These are phyloP conservation scores for Oplegnathus fasciatus DNA, from an alignment of 2,113 vertebrate genomes.

Conservation along the genomic window DNA sequence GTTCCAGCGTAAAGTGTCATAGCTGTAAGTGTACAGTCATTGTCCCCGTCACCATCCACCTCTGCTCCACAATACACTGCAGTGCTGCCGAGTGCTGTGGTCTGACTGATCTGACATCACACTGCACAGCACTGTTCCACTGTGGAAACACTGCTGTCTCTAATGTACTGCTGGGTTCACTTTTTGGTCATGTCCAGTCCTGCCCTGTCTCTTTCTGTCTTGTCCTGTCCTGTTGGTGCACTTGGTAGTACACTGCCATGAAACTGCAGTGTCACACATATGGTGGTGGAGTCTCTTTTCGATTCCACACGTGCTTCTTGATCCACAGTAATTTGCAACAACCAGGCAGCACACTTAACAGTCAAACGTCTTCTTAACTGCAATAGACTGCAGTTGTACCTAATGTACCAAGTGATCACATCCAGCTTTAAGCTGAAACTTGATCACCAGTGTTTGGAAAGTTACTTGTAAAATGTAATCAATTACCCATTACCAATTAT, in stretches of 20 bases:
- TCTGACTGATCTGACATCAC: conserved; percentile 55
- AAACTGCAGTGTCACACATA: background rate
- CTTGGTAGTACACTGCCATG: background rate
- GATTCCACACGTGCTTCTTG: background rate
- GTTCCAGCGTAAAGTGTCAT: conserved; percentile 69
- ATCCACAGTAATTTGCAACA: background rate
- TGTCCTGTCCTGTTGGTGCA: background rate
- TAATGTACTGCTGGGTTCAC: background rate
- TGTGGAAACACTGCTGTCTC: conserved; percentile 53
- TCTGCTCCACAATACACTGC: conserved; percentile 42
- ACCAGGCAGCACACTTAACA: background rate
- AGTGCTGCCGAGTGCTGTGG: conserved; percentile 62
- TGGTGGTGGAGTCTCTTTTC: background rate
- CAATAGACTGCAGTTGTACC: too few relatives aligned
- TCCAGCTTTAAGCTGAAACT: background rate
- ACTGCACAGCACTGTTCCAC: conserved; percentile 58
- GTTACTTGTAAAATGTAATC: too few relatives aligned
- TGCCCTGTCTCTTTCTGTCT: background rate
- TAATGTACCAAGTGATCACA: background rate
- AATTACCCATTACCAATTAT: too few relatives aligned
- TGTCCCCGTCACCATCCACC: conserved; percentile 69
- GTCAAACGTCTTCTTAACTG: too few relatives aligned
- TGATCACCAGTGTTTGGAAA: too few relatives aligned
- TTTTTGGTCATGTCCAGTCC: background rate
- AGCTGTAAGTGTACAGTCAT: conserved; percentile 75